phyloP scores from a whole-genome alignment of 2,888 invertebrate species.

The Eugnorisma glareosa region DNA sequence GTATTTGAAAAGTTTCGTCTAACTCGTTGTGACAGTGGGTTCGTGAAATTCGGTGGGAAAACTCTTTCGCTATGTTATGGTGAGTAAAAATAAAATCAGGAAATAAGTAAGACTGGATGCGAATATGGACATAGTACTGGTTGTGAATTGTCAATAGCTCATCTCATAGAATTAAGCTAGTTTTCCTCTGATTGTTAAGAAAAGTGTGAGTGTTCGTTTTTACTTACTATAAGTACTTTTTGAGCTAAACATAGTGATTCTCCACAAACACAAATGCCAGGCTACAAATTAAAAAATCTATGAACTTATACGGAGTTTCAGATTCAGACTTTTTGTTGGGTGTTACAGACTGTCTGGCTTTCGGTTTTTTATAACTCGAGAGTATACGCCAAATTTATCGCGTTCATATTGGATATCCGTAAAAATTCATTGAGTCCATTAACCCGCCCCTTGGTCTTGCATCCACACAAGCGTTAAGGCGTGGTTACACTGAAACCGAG shows the following conservation, averaged over 20 bases:
- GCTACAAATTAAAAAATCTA: not conserved
- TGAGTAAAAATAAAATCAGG: not conserved
- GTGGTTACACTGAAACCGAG: conserved; percentile 82
- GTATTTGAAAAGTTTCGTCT: not conserved
- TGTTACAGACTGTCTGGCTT: not conserved
- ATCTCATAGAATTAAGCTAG: not conserved
- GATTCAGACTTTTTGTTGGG: not conserved
- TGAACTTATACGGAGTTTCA: not conserved
- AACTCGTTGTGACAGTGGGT: not conserved
- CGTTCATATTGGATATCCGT: conserved; percentile 50
- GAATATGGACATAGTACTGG: not conserved
- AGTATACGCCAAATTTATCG: conserved; percentile 49
- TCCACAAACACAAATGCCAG: not conserved
- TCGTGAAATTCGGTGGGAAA: not conserved
- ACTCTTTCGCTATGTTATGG: not conserved
- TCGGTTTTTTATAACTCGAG: conserved; percentile 17
- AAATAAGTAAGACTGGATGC: not conserved
- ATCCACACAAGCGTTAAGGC: conserved; percentile 82
- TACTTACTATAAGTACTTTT: no score
- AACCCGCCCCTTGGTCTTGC: conserved; percentile 71
- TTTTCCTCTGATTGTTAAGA: not conserved
- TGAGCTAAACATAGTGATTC: not conserved
- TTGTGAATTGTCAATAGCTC: not conserved
- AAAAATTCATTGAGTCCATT: conserved; percentile 66
- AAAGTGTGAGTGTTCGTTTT: not conserved